Evolutionary conservation across 2,888 invertebrate genomes (phyloP).

Genomic region (Keiferia lycopersicella): DNA sequence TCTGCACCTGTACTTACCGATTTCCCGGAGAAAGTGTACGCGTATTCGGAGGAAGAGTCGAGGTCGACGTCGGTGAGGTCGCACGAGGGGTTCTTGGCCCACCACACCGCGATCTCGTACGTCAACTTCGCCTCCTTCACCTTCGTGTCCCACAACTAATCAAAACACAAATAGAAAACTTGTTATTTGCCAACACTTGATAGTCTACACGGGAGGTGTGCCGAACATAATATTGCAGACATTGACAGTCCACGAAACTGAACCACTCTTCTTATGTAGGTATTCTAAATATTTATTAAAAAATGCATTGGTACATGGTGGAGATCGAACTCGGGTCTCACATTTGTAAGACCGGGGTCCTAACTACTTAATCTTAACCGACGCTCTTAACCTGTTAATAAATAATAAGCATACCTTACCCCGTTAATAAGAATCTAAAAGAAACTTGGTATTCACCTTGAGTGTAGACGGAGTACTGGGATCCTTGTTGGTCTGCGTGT

Average conservation of each 20-base stretch:
- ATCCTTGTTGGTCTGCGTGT: slow-evolving; percentile 59
- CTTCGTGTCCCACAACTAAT: slow-evolving; percentile 86
- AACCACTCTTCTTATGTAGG: no score
- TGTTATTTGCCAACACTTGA: neutral
- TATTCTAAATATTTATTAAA: no score
- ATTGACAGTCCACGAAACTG: no score
- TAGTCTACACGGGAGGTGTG: no score
- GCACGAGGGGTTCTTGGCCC: slow-evolving; percentile 49
- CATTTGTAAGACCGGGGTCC: no score
- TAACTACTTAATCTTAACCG: no score
- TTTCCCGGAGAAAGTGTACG: slow-evolving; percentile 33
- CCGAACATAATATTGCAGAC: no score
- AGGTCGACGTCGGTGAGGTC: slow-evolving; percentile 55
- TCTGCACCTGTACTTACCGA: slow-evolving; percentile 27
- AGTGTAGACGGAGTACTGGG: slow-evolving; percentile 43
- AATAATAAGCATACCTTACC: no score
- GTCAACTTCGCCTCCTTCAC: slow-evolving; percentile 88
- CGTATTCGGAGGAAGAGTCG: slow-evolving; percentile 52
- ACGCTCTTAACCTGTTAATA: no score
- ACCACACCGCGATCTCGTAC: slow-evolving; percentile 66
- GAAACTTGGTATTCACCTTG: slow-evolving; percentile 46
- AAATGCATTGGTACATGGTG: no score
- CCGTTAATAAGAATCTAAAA: no score
- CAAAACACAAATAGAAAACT: slow-evolving; percentile 17
- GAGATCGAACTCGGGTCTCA: no score